Evolutionary conservation across 2,888 invertebrate species (phyloP).

Genomic region (Seladonia tumulorum): DNA sequence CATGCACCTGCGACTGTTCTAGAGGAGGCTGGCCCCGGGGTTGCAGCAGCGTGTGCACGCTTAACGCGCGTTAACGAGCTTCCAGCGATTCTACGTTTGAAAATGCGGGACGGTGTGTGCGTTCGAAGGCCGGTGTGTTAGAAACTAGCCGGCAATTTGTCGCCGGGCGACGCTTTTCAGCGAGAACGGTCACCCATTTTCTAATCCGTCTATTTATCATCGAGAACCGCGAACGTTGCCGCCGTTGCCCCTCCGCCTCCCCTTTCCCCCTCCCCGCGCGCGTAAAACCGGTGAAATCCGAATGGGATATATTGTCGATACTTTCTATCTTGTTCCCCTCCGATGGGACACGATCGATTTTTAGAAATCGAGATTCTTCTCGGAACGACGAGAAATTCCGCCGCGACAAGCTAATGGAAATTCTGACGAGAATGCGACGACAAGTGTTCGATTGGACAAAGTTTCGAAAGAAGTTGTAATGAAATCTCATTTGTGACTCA

Average conservation of each 20-base stretch:
- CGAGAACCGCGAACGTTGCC: not conserved
- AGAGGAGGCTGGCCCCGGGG: slow-evolving; percentile 53
- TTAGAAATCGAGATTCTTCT: slow-evolving; percentile 14
- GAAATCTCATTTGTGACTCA: no score
- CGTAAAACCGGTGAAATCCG: slow-evolving; percentile 39
- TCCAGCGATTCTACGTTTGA: slow-evolving; percentile 54
- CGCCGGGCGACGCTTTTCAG: slow-evolving; percentile 32
- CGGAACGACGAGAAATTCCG: not conserved
- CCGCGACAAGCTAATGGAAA: not conserved
- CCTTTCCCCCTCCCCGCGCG: not conserved
- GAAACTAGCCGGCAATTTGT: slow-evolving; percentile 56
- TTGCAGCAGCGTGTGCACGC: slow-evolving; percentile 41
- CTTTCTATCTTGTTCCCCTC: slow-evolving; percentile 31
- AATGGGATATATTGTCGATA: slow-evolving; percentile 12
- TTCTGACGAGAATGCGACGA: not conserved
- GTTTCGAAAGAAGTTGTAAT: not conserved
- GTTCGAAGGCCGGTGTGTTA: slow-evolving; percentile 31
- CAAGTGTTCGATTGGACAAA: not conserved
- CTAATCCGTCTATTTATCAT: slow-evolving; percentile 35
- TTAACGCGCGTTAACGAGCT: slow-evolving; percentile 59
- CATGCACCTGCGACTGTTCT: slow-evolving; percentile 62
- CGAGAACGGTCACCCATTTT: slow-evolving; percentile 35
- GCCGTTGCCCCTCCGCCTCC: not conserved
- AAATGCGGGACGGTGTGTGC: slow-evolving; percentile 34
- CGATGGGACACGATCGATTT: not conserved